phyloP scores from a whole-genome alignment of 1,140 invertebrate species.

The Drosophila oshimai region DNA sequence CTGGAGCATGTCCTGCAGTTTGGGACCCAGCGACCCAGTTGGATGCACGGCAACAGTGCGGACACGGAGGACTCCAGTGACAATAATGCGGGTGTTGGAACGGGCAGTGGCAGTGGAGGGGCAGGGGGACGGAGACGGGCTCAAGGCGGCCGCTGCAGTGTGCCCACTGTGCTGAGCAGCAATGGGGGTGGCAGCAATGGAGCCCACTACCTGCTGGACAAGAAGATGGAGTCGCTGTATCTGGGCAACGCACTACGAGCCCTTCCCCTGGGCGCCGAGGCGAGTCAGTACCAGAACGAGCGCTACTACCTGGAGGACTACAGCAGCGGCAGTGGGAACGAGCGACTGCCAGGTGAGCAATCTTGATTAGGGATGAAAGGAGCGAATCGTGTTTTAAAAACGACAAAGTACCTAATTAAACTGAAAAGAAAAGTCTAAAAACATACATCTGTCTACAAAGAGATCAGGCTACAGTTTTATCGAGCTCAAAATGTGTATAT shows the following conservation, averaged over 20 bases:
- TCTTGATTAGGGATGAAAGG: too few relatives aligned
- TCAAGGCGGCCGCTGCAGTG: conserved; percentile 73
- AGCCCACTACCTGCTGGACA: conserved; percentile 76
- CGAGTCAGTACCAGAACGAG: conserved; percentile 78
- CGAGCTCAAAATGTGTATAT: too few relatives aligned
- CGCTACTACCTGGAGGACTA: conserved; percentile 80
- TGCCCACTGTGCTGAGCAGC: conserved; percentile 64
- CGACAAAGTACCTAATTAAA: too few relatives aligned
- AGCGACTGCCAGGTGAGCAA: conserved; percentile 68
- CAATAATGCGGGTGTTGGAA: conserved; percentile 42
- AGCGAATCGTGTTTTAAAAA: too few relatives aligned
- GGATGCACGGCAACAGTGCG: conserved; percentile 70
- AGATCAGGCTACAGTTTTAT: too few relatives aligned
- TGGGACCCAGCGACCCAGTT: conserved; percentile 46
- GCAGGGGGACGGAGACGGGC: conserved; percentile 19
- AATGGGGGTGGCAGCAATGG: conserved; percentile 29
- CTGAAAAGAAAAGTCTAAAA: too few relatives aligned
- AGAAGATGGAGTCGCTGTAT: conserved; percentile 81
- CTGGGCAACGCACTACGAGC: conserved; percentile 70
- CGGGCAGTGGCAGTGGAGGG: conserved; percentile 24
- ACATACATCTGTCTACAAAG: too few relatives aligned
- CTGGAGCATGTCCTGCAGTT: conserved; percentile 66
- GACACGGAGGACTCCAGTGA: conserved; percentile 78
- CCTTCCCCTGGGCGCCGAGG: conserved; percentile 71
- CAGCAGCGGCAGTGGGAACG: conserved; percentile 72